Base-by-base conservation (phyloP, 2,888 invertebrate species). In the Seira sanloemensis region DNA sequence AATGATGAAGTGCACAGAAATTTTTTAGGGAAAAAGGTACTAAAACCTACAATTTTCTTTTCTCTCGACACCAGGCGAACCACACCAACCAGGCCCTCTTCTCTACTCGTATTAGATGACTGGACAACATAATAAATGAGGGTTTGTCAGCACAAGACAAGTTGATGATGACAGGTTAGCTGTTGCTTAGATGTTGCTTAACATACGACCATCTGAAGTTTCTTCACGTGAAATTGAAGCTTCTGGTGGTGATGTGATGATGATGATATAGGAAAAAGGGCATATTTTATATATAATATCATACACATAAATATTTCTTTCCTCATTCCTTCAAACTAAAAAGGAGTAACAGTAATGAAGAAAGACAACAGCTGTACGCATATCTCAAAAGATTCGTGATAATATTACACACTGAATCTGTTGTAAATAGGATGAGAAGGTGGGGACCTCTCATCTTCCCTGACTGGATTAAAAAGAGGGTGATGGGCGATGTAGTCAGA, bases 71-170 rank as follows among this genome's bases (percentile, higher is more conserved):
- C 74, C 26, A 62, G 23, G 37, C 12, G 37, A 9, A 62, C 21
- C 62, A 62, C 58, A n/a, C 4, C 23, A 26, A 26, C 7, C 67
- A 67, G 67, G 1, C 27, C 26, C 16, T 26, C 67, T 24, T 9
- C 9, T 46, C 12, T 46, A 46, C 46, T 18, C 27, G 26, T 26
- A 67, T 26, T 25, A 26, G 26, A 68, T 24, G 54, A 67, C 76
- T 83, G 83, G 83, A 83, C 83, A 83, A 83, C 83, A 77, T 83
- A 83, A 83, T 83, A 83, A 83, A 83, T 83, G 83, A 83, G 83
- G 67, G 77, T 73, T 83, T 83, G 83, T 83, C 83, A 83, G 83
- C 83, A 78, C 71, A 83, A 83, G 83, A 83, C 83, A 83, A 83
- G 83, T 83, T 83, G 83, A 83, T 83, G 83, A 83, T 83, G 83